Conservation (phyloP, 2,888 invertebrate species). For the Lysandra bellargus region DNA sequence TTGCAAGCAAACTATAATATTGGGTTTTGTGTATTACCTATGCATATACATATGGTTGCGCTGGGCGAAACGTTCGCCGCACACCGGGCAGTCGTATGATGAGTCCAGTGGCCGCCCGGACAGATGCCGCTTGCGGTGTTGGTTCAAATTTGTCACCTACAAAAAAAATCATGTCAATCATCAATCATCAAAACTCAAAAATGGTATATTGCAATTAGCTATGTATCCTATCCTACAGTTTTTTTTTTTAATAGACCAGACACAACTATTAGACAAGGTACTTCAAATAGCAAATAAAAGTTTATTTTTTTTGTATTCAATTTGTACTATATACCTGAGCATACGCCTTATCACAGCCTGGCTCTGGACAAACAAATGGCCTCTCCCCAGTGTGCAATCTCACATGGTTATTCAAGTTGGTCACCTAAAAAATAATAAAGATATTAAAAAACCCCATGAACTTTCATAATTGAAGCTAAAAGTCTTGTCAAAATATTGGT, state of each 20-base stretch:
- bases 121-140: conserved; percentile 74
- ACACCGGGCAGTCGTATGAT: conserved; percentile 68
- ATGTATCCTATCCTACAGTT: too few relatives aligned
- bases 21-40: conserved; percentile 49
- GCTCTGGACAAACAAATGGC: conserved; percentile 73
- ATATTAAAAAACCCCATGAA: not conserved
- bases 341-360: conserved; percentile 75
- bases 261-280: too few relatives aligned
- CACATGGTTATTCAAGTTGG: conserved; percentile 75
- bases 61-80: conserved; percentile 71
- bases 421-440: conserved; percentile 55
- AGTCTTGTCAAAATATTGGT: too few relatives aligned
- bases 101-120: conserved; percentile 63
- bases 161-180: conserved; percentile 7
- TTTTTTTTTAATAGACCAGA: too few relatives aligned
- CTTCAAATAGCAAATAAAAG: too few relatives aligned
- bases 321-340: conserved; percentile 58
- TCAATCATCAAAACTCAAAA: too few relatives aligned
- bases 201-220: too few relatives aligned
- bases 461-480: not conserved
- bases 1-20: not conserved
- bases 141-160: conserved; percentile 76
- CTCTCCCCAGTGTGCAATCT: conserved; percentile 77
- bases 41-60: conserved; percentile 73
- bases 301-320: too few relatives aligned